Percentiles rank a stretch among this genome's conserved stretches.
phyloP scores from a whole-genome alignment of 2,888 invertebrate species.

The Scotopteryx bipunctaria region DNA sequence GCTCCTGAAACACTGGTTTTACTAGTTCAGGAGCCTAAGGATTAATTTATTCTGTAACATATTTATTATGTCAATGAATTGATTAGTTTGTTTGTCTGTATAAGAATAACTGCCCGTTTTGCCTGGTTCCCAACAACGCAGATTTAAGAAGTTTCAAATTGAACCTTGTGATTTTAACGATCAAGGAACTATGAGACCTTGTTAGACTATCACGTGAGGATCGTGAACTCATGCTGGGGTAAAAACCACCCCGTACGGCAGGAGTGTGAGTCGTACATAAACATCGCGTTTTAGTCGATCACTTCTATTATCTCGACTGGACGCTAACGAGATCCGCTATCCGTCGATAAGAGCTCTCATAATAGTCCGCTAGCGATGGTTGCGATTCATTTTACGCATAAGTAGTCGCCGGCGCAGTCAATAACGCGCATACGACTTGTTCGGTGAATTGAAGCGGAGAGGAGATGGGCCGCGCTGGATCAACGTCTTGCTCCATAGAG shows the following conservation, averaged over 20 bases:
- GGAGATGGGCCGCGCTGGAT: not conserved
- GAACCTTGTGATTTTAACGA: too few relatives aligned
- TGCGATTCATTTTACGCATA: conserved; percentile 49
- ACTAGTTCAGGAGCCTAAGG: too few relatives aligned
- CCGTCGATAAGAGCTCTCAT: conserved; percentile 41
- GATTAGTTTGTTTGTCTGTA: too few relatives aligned
- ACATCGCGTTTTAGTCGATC: conserved; percentile 50
- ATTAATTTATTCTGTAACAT: too few relatives aligned
- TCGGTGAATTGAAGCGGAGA: conserved; percentile 43
- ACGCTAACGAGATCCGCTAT: conserved; percentile 42
- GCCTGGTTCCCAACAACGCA: too few relatives aligned
- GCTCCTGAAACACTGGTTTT: too few relatives aligned
- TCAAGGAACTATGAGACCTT: too few relatives aligned
- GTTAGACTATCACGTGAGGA: too few relatives aligned
- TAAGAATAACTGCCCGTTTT: too few relatives aligned
- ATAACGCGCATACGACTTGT: conserved; percentile 38
- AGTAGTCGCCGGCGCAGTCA: conserved; percentile 44
- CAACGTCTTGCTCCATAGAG: too few relatives aligned
- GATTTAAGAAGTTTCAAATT: too few relatives aligned
- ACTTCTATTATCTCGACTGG: conserved; percentile 52
- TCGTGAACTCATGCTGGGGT: not conserved
- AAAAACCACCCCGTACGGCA: not conserved
- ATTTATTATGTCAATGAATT: too few relatives aligned
- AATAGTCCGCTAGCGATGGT: conserved; percentile 37
- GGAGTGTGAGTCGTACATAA: conserved; percentile 31